Conservation (phyloP, 2,113 vertebrate genomes). For the Aviceda subcristata region DNA sequence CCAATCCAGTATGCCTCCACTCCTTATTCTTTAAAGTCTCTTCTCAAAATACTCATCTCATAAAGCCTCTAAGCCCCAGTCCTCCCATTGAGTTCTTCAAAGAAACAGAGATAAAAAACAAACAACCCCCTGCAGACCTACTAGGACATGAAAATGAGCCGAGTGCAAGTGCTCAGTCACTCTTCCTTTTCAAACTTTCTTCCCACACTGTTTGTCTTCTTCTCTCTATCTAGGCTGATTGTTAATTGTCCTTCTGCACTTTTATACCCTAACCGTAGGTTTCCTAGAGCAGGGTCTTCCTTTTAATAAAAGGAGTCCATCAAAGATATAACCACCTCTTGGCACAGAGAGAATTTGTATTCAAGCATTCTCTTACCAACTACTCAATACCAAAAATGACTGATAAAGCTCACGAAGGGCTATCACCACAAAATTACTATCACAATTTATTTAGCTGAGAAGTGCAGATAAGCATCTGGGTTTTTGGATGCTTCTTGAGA, state of each 20-base stretch:
- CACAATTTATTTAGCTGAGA: conserved; percentile 22
- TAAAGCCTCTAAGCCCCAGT: background rate
- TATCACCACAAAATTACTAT: background rate
- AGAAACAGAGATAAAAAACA: background rate
- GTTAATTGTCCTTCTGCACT: background rate
- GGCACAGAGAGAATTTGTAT: background rate
- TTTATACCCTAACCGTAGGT: background rate
- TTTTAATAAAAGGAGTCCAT: background rate
- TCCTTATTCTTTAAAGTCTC: background rate
- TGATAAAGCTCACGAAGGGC: background rate
- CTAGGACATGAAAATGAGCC: background rate
- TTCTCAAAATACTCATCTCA: background rate
- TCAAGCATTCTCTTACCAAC: background rate
- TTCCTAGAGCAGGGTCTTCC: background rate
- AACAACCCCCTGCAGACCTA: background rate
- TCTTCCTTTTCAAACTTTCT: background rate
- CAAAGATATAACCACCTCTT: background rate
- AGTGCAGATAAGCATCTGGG: conserved; percentile 27
- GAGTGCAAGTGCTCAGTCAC: background rate
- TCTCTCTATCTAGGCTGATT: background rate
- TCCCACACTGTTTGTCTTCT: background rate
- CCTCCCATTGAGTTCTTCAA: background rate
- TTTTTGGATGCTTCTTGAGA: background rate
- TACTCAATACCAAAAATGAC: background rate
- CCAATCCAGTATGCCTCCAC: background rate